Conservation (phyloP, 1,140 invertebrate genomes). For the Lasaia peninsularis region DNA sequence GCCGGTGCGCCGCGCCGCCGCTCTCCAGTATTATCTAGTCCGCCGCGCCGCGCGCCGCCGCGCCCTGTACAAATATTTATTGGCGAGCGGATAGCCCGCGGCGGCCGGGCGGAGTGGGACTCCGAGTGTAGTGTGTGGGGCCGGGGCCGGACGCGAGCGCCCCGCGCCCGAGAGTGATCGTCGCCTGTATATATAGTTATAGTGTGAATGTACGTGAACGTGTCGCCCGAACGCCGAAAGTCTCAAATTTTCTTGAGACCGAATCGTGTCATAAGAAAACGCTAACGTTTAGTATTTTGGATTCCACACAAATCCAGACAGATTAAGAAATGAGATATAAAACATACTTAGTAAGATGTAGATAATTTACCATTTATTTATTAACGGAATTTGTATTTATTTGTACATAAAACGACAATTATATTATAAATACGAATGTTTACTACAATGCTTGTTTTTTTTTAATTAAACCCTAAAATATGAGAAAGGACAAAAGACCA, state of each 20-base stretch:
- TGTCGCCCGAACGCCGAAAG: slow-evolving; percentile 73
- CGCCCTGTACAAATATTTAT: slow-evolving; percentile 76
- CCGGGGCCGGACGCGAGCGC: slow-evolving; percentile 46
- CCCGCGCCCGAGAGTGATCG: slow-evolving; percentile 63
- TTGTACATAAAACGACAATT: slow-evolving; percentile 76
- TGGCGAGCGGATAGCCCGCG: slow-evolving; percentile 55
- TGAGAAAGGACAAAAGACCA: not conserved
- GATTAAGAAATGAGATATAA: slow-evolving; percentile 77
- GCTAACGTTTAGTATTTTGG: slow-evolving; percentile 75
- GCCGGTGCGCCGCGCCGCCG: slow-evolving; percentile 76
- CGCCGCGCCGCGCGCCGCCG: slow-evolving; percentile 47
- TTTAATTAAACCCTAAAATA: slow-evolving; percentile 18
- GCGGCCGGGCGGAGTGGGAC: slow-evolving; percentile 44
- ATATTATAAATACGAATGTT: slow-evolving; percentile 78
- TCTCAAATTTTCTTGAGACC: slow-evolving; percentile 77
- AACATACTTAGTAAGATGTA: slow-evolving; percentile 77
- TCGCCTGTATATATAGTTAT: slow-evolving; percentile 56
- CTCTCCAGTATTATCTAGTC: slow-evolving; percentile 78
- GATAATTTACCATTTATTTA: slow-evolving; percentile 78
- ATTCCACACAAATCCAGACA: slow-evolving; percentile 68
- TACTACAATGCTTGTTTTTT: slow-evolving; percentile 72
- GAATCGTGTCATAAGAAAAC: slow-evolving; percentile 76
- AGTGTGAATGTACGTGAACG: slow-evolving; percentile 77
- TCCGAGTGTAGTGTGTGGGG: slow-evolving; percentile 55
- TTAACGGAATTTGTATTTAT: slow-evolving; percentile 78